Evolutionary conservation across 2,797 vertebrate species (phyloP), one percentile per base, ranked within the genome.

Genomic region (Catostomus latipinnis): DNA sequence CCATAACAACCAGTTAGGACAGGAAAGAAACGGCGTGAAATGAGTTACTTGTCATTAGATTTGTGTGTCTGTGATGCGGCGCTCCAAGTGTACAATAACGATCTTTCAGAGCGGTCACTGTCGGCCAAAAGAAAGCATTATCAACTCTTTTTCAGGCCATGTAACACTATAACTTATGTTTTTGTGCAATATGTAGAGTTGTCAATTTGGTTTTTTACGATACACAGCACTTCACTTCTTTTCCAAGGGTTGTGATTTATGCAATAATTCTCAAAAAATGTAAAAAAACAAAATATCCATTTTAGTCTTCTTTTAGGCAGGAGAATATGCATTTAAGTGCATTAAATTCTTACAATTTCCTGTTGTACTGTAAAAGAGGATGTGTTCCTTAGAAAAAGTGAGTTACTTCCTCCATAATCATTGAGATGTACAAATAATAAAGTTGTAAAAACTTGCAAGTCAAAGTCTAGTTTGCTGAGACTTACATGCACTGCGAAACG

Each of bases 221-320:
- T 73, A 65, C 57, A 60, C 14, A 62, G 57, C 67, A 79, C 71
- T 67, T 74, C 50, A 66, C 50, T 63, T 52, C 50, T 14, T 75
- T 71, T 81, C 63, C 22, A 43, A 83, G 75, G 78, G 80, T 82
- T 84, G 75, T 83, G 78, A 78, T 81, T 84, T 84, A 81, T 84
- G 86, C 86, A 87, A 86, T 87, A 87, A 86, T 77, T 79, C 76
- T 74, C 66, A 61, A 65, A 74, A 57, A 78, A 82, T 71, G 34
- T 34, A 4, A 34, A 85, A 16, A 85, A 16, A 85, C 84, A 81
- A 86, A 79, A 85, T 65, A 50, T 81, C 70, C n/a, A 73, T 71
- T 79, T 60, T 45, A 81, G 22, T 85, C 80, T 82, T 76, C 56
- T 79, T 61, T 34, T 18, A 57, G 68, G 52, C 52, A 49, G 46